A percentile compares a stretch with the other conserved stretches of the same genome.
Evolutionary conservation across 2,113 vertebrate genomes (phyloP).

Genomic region (Myotis davidii): DNA sequence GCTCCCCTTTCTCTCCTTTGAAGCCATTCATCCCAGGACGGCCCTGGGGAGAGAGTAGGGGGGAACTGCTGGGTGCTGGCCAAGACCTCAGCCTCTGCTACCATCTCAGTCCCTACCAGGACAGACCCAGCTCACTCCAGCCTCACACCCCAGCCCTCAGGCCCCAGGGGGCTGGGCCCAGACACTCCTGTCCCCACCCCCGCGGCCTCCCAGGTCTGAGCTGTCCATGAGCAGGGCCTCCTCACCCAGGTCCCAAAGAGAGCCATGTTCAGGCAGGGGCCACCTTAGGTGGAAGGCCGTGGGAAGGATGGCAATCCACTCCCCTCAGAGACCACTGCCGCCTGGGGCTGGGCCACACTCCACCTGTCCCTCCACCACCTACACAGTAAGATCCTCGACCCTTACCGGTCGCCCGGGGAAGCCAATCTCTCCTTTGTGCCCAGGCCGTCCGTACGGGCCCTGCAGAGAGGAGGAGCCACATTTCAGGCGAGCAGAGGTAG

Average conservation of each 20-base stretch:
- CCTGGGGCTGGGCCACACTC: rapidly evolving
- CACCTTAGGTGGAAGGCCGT: rapidly evolving
- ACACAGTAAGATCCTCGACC: neutral
- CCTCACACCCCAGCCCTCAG: neutral
- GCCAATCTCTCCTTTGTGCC: slow-evolving; percentile 95
- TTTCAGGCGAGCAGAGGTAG: neutral
- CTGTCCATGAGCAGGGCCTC: neutral
- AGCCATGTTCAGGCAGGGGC: no score
- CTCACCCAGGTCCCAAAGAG: neutral
- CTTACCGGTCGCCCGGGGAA: slow-evolving; percentile 96
- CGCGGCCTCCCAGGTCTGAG: rapidly evolving
- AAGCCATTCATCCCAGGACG: slow-evolving; percentile 94
- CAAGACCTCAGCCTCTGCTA: neutral
- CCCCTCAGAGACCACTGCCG: rapidly evolving
- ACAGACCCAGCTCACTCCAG: neutral
- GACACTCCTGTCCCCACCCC: neutral
- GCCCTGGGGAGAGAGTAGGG: slow-evolving; percentile 84
- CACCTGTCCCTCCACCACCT: neutral
- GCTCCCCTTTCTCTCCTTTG: slow-evolving; percentile 94
- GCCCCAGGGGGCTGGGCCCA: no score
- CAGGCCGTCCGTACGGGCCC: slow-evolving; percentile 88
- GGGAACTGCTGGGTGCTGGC: rapidly evolving
- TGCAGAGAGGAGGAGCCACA: slow-evolving; percentile 57
- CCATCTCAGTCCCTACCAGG: neutral
- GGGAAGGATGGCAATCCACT: no score